Percentiles rank a stretch among this genome's conserved stretches.
phyloP scores from a whole-genome alignment of 2,888 invertebrate genomes.

The Cheilosia scutellata region DNA sequence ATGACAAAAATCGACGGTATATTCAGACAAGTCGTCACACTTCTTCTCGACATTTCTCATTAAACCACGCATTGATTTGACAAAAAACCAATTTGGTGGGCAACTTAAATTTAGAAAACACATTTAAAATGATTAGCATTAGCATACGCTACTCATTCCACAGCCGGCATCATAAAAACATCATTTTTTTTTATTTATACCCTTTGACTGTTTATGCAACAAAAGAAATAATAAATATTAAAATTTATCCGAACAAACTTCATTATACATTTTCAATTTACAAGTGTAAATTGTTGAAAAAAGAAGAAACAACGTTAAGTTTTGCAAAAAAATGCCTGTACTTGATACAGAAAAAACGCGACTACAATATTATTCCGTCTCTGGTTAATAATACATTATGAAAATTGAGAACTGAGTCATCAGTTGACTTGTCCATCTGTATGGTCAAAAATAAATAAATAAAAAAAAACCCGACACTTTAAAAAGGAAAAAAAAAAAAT shows the following conservation, averaged over 20 bases:
- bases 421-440: slow-evolving; percentile 23
- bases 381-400: slow-evolving; percentile 4
- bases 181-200: too few relatives aligned
- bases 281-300: background rate
- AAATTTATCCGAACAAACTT: background rate
- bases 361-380: background rate
- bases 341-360: background rate
- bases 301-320: background rate
- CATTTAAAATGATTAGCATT: too few relatives aligned
- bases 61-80: too few relatives aligned
- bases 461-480: slow-evolving; percentile 6
- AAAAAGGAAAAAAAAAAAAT: background rate
- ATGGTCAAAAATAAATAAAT: slow-evolving; percentile 21
- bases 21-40: too few relatives aligned
- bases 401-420: slow-evolving; percentile 28
- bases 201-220: slow-evolving; percentile 16
- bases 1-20: too few relatives aligned
- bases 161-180: too few relatives aligned
- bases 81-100: too few relatives aligned
- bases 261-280: background rate
- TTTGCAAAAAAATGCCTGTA: background rate
- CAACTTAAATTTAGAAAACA: too few relatives aligned
- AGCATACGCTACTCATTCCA: too few relatives aligned
- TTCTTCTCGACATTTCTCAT: too few relatives aligned
- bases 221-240: background rate